phyloP scores from a whole-genome alignment of 2,888 invertebrate species.

The Dryobota labecula region DNA sequence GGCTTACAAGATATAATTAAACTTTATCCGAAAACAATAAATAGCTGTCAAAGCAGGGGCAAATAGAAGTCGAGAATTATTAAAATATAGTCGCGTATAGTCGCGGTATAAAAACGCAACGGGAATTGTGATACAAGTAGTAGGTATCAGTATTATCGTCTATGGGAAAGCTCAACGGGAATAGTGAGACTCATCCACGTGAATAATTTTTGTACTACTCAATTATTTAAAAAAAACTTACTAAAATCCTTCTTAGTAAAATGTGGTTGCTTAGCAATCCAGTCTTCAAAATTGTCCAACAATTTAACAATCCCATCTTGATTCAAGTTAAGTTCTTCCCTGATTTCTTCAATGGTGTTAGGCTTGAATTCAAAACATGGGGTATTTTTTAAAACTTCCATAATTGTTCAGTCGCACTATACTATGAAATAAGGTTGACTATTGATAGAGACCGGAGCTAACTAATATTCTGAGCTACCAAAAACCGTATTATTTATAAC shows the following conservation, averaged over 20 bases:
- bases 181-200: no score
- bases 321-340: constrained; percentile 67
- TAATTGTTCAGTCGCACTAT: neutral
- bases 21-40: no score
- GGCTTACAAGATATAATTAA: no score
- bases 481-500: no score
- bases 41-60: no score
- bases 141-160: no score
- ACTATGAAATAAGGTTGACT: neutral
- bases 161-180: no score
- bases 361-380: constrained; percentile 58
- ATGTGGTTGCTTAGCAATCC: constrained; percentile 75
- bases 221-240: constrained; percentile 60
- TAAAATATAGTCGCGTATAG: no score
- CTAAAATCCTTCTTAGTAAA: constrained; percentile 72
- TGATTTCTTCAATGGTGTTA: constrained; percentile 65
- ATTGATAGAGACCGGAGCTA: neutral
- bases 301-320: constrained; percentile 67
- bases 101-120: no score
- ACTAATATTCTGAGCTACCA: neutral
- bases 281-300: constrained; percentile 69
- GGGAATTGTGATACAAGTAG: no score
- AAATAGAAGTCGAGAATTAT: no score
- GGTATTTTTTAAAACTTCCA: constrained; percentile 24
- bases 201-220: no score